These are phyloP conservation scores for Triplophysa rosa DNA, from an alignment of 2,113 vertebrate genomes.

Conservation along the genomic window DNA sequence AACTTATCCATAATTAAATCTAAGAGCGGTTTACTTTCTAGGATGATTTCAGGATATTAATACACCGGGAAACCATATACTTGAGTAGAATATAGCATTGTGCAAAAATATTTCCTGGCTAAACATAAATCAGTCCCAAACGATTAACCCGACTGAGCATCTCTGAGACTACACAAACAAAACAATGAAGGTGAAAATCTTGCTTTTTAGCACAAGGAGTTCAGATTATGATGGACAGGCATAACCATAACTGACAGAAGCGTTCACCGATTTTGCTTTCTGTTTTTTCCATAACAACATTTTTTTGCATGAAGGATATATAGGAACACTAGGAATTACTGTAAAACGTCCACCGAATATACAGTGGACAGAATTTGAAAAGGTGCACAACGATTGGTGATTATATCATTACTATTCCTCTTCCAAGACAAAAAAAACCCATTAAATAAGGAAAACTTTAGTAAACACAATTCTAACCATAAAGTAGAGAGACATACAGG, in stretches of 20 bases:
- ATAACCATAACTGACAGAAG: slow-evolving; percentile 22
- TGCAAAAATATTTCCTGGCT: neutral
- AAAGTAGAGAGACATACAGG: slow-evolving; percentile 40
- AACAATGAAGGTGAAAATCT: neutral
- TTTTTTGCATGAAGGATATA: neutral
- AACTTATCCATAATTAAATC: slow-evolving; percentile 6
- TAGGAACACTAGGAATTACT: neutral
- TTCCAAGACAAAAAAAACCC: neutral
- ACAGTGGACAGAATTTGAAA: slow-evolving; percentile 20
- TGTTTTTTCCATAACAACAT: neutral
- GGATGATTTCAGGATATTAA: slow-evolving; percentile 10
- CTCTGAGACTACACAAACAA: neutral
- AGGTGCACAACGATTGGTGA: slow-evolving; percentile 35
- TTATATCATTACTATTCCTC: slow-evolving; percentile 10
- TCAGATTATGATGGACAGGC: slow-evolving; percentile 5
- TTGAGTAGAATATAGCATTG: neutral
- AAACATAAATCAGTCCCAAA: slow-evolving; percentile 10
- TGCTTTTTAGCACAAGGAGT: neutral
- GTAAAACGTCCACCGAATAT: slow-evolving; percentile 30
- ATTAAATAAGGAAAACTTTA: slow-evolving; percentile 4
- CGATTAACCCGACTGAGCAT: too few species aligned
- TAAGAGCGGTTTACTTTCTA: slow-evolving; percentile 3
- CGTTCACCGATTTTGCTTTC: neutral
- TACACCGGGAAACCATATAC: neutral
- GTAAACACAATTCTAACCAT: slow-evolving; percentile 15